Base-by-base conservation (phyloP, 2,888 invertebrate species). In the Noctua janthina region DNA sequence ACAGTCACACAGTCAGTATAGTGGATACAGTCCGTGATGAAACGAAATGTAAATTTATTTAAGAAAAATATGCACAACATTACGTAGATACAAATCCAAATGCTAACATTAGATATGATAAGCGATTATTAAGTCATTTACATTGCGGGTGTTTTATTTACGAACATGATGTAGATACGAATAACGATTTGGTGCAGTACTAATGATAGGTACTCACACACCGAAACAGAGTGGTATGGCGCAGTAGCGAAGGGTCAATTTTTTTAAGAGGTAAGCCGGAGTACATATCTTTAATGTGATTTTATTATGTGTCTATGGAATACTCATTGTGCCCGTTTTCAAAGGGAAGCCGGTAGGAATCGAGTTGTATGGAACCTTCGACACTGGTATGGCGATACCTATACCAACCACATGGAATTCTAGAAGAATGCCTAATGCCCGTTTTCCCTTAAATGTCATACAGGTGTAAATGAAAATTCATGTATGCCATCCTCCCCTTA, bases 91-190 rank as follows among this genome's bases (percentile, higher is more conserved):
- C 46, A 46, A 43, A 46, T 46, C 43, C 15, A 35, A 76, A 76
- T 62, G 75, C 59, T 39, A 35, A 35, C 74, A 76, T 74, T 68
- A 68, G 46, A 3, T 59, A 35, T 74, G 74, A 62, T 74, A 59
- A 49, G 76, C 39, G n/a, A 77, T 77, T 77, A 76, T 76, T 46
- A 51, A 51, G 76, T 77, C 76, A 62, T 74, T 76, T 75, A 49
- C 49, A 76, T 76, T 39, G 20, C 39, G n/a, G 15, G 6, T 49
- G 20, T 51, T 77, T 76, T 77, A 51, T 62, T 62, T 39, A 76
- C 39, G 13, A 51, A 62, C 0, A 46, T 49, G n/a, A 56, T 76
- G 54, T 15, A 23, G 75, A 76, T 76, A 73, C 29, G 29, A 73
- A 23, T 43, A 69, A 75, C 39, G 39, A 74, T 75, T 39, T 75